Evolutionary conservation across 2,113 vertebrate species (phyloP).

Genomic region (Brachionichthys hirsutus): DNA sequence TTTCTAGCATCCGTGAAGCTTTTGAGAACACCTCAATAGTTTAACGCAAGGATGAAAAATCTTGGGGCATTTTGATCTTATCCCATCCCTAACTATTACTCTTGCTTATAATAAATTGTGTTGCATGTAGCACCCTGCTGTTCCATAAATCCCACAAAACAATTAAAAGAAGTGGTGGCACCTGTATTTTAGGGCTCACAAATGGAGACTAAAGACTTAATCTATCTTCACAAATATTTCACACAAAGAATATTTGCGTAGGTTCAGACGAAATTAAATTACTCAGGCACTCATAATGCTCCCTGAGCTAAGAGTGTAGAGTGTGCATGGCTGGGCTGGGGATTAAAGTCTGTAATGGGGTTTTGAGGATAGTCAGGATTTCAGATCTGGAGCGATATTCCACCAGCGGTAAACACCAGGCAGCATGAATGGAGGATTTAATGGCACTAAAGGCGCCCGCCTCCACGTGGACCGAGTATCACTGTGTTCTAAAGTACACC

Average conservation of each 20-base stretch:
- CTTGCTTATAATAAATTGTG: neutral
- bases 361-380: conserved; percentile 72
- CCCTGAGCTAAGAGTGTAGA: conserved; percentile 33
- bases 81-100: neutral
- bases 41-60: too few relatives aligned
- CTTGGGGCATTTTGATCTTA: too few relatives aligned
- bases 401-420: conserved; percentile 68
- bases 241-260: conserved; percentile 34
- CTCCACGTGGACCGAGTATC: conserved; percentile 54
- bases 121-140: conserved; percentile 8
- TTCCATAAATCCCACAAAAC: conserved; percentile 23
- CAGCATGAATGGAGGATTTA: conserved; percentile 64
- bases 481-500: conserved; percentile 59
- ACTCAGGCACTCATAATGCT: conserved; percentile 50
- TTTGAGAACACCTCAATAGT: conserved; percentile 29
- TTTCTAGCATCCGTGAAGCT: conserved; percentile 3
- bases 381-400: conserved; percentile 70
- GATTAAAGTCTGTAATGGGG: conserved; percentile 73
- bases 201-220: conserved; percentile 15
- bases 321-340: conserved; percentile 42
- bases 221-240: conserved; percentile 8
- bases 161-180: conserved; percentile 5
- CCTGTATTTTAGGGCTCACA: conserved; percentile 4
- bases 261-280: conserved; percentile 47
- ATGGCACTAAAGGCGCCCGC: conserved; percentile 49